Base-by-base conservation (phyloP, 2,797 vertebrate genomes). In the Lateolabrax maculatus region DNA sequence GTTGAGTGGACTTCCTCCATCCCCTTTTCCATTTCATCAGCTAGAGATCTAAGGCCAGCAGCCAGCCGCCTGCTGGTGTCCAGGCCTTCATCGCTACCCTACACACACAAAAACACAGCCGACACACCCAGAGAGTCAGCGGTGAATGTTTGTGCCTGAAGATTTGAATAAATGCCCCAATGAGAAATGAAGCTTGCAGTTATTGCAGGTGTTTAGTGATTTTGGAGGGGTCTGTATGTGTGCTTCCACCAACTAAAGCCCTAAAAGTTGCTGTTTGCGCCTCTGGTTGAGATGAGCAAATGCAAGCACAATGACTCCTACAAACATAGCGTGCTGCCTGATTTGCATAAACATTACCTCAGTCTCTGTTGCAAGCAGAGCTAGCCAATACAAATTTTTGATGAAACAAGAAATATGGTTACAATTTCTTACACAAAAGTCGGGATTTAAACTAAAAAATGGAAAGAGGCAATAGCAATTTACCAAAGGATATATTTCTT, bases 21-120 rank as follows among this genome's bases (percentile, higher is more conserved):
- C 2, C 71, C 90, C n/a, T 56, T 71, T 43, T 97, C 96, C 62
- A 99, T 57, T 0, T 12, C 68, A 25, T 96, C 94, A 9, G 96
- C 96, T 77, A 98, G 92, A 25, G 31, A 85, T 23, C 96, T 95
- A 87, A 99, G 88, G 61, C 94, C 90, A 56, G 84, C 72, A 3
- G 95, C 94, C 83, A 98, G 76, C 34, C 83, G 92, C 52, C 66
- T 86, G 37, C 52, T 68, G 0, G 77, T n/a, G 41, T 90, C 90
- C 12, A 82, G 63, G 56, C 79, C 53, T 6, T 81, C 53, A 58
- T 91, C 85, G 55, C 85, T 82, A 62, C 94, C 92, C 97, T 98
- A 48, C 58, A 65, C 46, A 70, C 13, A 79, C 15, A 75, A 3
- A 58, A 1, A 78, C 36, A 82, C 34, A 75, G 3, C 13, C 3